A percentile compares a stretch with the other conserved stretches of the same genome.
Evolutionary conservation across 2,888 invertebrate genomes (phyloP).

Genomic region (Pachycephus smyrnensis): DNA sequence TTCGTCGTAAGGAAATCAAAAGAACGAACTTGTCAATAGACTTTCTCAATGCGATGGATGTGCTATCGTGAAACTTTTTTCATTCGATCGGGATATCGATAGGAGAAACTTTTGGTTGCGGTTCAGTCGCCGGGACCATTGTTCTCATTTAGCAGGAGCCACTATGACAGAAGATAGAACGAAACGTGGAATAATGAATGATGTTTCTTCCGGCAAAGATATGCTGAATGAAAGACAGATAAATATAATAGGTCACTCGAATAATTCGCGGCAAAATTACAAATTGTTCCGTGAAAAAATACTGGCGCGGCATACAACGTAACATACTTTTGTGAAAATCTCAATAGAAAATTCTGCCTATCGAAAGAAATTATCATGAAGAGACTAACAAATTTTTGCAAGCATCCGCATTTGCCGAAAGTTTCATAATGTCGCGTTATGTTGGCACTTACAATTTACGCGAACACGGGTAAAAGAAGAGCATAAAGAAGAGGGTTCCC

Average conservation of each 20-base stretch:
- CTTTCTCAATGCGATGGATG: not conserved
- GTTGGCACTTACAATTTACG: too few species aligned
- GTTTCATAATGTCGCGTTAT: too few species aligned
- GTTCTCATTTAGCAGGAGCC: not conserved
- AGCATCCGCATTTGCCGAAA: not conserved
- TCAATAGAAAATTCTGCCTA: not conserved
- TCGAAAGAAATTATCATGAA: not conserved
- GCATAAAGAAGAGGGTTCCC: constrained; percentile 9
- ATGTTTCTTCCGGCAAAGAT: not conserved
- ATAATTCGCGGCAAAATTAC: not conserved
- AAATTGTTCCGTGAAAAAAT: not conserved
- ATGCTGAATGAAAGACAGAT: not conserved
- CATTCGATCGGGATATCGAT: not conserved
- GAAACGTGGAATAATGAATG: not conserved
- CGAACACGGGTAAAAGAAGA: not conserved
- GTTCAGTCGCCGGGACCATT: not conserved
- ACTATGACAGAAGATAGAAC: not conserved
- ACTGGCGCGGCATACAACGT: not conserved
- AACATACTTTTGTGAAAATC: not conserved
- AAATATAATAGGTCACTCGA: not conserved
- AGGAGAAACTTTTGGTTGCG: not conserved
- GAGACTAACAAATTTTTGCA: not conserved
- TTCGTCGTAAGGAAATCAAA: not conserved
- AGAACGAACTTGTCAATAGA: not conserved
- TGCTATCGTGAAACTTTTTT: not conserved